A percentile compares a stretch with the other conserved stretches of the same genome.
phyloP scores from a whole-genome alignment of 2,888 invertebrate species.

The Microchrysa polita region DNA sequence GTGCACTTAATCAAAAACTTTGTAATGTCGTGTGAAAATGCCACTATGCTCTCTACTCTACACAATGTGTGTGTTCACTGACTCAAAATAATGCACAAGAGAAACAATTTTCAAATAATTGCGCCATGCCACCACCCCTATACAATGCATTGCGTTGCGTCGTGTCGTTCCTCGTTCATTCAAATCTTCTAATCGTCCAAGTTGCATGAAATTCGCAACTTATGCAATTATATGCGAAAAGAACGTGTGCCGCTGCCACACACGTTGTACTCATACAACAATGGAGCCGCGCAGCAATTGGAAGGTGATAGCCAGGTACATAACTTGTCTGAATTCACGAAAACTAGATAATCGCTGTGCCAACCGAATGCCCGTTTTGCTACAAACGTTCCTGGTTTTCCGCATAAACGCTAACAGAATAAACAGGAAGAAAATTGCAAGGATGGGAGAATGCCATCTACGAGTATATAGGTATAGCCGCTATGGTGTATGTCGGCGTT shows the following conservation, averaged over 20 bases:
- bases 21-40: conserved; percentile 35
- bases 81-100: conserved; percentile 26
- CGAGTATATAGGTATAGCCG: too few species aligned
- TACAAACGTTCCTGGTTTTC: conserved; percentile 11
- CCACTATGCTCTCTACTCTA: conserved; percentile 35
- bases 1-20: conserved; percentile 22
- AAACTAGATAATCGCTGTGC: conserved; percentile 37
- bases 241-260: conserved; percentile 34
- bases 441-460: neutral
- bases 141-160: neutral
- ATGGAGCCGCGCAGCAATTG: conserved; percentile 18
- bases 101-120: conserved; percentile 40
- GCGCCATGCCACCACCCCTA: conserved; percentile 24
- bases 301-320: conserved; percentile 43
- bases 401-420: conserved; percentile 6
- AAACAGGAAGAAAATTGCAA: too few species aligned
- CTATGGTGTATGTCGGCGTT: neutral
- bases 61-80: conserved; percentile 16
- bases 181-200: conserved; percentile 34
- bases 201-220: conserved; percentile 42
- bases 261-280: conserved; percentile 21
- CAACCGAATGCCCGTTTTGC: conserved; percentile 20
- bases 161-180: neutral
- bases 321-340: conserved; percentile 42
- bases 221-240: conserved; percentile 38